These are phyloP conservation scores for Exocentrus adspersus DNA, from an alignment of 2,888 invertebrate species.

Conservation along the genomic window DNA sequence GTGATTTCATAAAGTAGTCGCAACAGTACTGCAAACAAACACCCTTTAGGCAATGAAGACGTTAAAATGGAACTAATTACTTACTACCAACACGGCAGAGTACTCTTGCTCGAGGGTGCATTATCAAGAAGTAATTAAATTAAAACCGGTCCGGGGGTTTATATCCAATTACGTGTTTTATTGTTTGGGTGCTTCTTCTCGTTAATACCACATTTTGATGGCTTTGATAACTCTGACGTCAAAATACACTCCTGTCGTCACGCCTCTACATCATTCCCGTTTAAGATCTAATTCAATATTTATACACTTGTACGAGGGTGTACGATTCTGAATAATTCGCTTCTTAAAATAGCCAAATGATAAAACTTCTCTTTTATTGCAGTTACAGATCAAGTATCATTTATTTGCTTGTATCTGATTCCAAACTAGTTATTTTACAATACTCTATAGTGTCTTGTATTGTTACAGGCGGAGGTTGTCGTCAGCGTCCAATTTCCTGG, in stretches of 20 bases:
- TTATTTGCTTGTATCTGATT: too few species aligned
- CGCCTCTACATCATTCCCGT: too few species aligned
- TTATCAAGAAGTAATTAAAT: background rate
- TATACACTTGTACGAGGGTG: too few species aligned
- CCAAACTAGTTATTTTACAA: too few species aligned
- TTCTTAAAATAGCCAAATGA: too few species aligned
- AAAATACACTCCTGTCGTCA: too few species aligned
- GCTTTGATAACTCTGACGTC: background rate
- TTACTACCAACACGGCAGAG: background rate
- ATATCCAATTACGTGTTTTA: background rate
- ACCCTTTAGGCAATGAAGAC: background rate
- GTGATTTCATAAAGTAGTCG: too few species aligned
- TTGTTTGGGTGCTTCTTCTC: background rate
- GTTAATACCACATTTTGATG: background rate
- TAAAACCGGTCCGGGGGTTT: background rate
- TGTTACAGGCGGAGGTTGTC: constrained; percentile 38
- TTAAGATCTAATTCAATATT: too few species aligned
- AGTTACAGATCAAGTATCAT: too few species aligned
- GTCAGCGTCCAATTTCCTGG: constrained; percentile 32
- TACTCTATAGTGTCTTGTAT: too few species aligned
- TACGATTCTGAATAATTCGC: too few species aligned
- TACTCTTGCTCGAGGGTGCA: background rate
- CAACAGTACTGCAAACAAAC: background rate
- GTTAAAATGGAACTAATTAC: background rate
- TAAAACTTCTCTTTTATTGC: too few species aligned